phyloP scores from a whole-genome alignment of 37 sponge, comb jelly and placozoan species.

The Ianthella basta region DNA sequence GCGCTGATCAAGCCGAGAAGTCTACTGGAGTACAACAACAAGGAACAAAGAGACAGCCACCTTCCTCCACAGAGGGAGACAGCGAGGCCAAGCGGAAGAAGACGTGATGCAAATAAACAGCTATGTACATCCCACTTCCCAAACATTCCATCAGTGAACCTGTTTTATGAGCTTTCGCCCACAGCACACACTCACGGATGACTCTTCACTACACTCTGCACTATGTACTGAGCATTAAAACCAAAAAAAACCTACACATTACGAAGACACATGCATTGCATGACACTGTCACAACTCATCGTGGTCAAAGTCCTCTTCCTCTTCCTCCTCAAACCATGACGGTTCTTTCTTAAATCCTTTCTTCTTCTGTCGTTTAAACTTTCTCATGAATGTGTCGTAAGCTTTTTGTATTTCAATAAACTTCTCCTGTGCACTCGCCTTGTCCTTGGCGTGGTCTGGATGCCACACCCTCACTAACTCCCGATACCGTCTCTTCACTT shows the following conservation, averaged over 20 bases:
- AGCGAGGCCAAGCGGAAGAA: constrained; percentile 3
- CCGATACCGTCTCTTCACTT: constrained; percentile 62
- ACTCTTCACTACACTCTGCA: too few species aligned
- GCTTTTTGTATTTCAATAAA: constrained; percentile 84
- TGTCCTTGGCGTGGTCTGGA: constrained; percentile 71
- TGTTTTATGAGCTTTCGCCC: too few species aligned
- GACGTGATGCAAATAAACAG: not conserved
- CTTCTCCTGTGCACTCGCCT: constrained; percentile 56
- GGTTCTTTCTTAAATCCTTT: constrained; percentile 7
- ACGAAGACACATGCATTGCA: too few species aligned
- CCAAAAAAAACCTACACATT: too few species aligned
- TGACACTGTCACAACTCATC: not conserved
- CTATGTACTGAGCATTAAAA: too few species aligned
- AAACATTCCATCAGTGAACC: too few species aligned
- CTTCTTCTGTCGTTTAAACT: constrained; percentile 39
- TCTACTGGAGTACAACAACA: too few species aligned
- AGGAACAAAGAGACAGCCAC: not conserved
- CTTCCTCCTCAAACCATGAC: constrained; percentile 8
- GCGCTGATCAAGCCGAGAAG: not conserved
- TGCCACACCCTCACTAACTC: constrained; percentile 72
- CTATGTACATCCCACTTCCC: too few species aligned
- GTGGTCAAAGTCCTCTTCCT: too few species aligned
- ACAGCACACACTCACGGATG: too few species aligned
- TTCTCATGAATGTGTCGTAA: constrained; percentile 65
- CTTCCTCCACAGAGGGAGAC: not conserved